Conservation (phyloP, 2,888 invertebrate species). For the Germaria angustata region DNA sequence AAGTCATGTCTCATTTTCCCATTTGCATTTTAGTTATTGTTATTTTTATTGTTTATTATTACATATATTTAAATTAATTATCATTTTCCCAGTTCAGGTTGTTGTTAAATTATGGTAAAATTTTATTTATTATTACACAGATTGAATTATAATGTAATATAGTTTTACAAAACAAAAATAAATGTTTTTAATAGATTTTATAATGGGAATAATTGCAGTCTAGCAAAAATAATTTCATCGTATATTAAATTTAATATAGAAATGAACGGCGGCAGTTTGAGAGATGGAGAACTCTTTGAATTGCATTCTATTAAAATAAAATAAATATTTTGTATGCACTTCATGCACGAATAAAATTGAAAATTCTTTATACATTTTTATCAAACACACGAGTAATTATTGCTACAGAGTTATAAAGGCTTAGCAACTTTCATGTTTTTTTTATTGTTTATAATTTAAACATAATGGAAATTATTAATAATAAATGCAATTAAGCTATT, state of each 20-base stretch:
- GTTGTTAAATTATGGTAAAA: slow-evolving; percentile 24
- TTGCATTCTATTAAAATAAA: background rate
- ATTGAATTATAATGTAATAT: slow-evolving; percentile 38
- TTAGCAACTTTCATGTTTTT: too few species aligned
- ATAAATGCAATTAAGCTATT: slow-evolving; percentile 2
- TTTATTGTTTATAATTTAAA: background rate
- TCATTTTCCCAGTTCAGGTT: background rate
- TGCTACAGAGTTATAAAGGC: background rate
- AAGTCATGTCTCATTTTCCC: background rate
- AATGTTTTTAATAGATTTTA: slow-evolving; percentile 37
- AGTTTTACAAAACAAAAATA: slow-evolving; percentile 21
- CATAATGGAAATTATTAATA: background rate
- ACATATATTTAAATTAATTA: slow-evolving; percentile 11
- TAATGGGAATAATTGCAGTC: slow-evolving; percentile 18
- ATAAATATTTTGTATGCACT: background rate
- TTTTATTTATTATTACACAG: slow-evolving; percentile 43
- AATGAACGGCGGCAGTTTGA: too few species aligned
- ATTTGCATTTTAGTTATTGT: background rate
- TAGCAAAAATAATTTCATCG: background rate
- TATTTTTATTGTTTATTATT: background rate
- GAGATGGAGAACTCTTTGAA: background rate
- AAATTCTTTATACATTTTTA: background rate
- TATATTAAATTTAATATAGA: background rate
- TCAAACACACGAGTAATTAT: background rate
- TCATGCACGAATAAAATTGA: background rate